Conservation (phyloP, 2,888 invertebrate genomes). For the Cheilosia scutellata region DNA sequence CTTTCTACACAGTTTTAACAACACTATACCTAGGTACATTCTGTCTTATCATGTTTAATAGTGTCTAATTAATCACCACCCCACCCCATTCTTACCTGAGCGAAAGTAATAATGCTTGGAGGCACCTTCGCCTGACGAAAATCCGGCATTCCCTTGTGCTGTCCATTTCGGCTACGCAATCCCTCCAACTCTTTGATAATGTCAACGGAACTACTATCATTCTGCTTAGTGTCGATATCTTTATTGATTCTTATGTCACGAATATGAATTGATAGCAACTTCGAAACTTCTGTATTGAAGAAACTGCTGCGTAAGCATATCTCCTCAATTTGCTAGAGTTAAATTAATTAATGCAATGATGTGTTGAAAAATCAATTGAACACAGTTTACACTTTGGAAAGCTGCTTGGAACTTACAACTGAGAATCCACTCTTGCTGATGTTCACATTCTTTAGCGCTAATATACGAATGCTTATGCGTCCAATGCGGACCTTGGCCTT, state of each 20-base stretch:
- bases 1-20: too few relatives aligned
- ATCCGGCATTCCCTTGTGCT: constrained; percentile 85
- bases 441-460: constrained; percentile 91
- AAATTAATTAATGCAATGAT: constrained; percentile 35
- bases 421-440: constrained; percentile 92
- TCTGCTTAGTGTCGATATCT: constrained; percentile 86
- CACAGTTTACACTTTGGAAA: background rate
- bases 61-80: too few relatives aligned
- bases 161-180: constrained; percentile 30
- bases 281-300: constrained; percentile 94
- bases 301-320: constrained; percentile 94
- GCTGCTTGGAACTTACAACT: constrained; percentile 85
- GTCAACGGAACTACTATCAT: constrained; percentile 76
- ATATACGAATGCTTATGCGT: constrained; percentile 91
- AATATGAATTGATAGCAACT: constrained; percentile 92
- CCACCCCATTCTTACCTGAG: constrained; percentile 87
- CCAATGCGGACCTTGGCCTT: constrained; percentile 92
- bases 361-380: constrained; percentile 76
- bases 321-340: constrained; percentile 91
- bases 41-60: too few relatives aligned
- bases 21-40: too few relatives aligned
- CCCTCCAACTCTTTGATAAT: constrained; percentile 77
- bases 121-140: constrained; percentile 91
- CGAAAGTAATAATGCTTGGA: constrained; percentile 91
- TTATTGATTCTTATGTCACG: constrained; percentile 92